These are phyloP conservation scores for Cryptosula pallasiana DNA, from an alignment of 2,888 invertebrate genomes.

Conservation along the genomic window DNA sequence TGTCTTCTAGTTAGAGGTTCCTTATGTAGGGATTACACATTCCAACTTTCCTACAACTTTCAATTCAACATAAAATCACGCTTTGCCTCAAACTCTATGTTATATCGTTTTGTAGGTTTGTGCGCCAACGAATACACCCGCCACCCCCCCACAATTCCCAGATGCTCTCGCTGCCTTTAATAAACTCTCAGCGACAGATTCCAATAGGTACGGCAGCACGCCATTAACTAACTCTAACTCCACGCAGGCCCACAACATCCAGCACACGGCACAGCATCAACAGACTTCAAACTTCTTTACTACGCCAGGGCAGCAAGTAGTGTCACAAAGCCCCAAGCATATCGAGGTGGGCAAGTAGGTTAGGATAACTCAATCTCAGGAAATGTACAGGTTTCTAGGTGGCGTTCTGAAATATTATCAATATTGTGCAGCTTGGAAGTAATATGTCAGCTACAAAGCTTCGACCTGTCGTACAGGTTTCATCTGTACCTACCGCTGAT, in stretches of 20 bases:
- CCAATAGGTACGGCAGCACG: conserved; percentile 34
- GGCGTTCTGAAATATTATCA: neutral
- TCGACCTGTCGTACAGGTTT: no score
- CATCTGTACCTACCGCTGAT: no score
- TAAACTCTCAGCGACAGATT: conserved; percentile 70
- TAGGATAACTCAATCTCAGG: neutral
- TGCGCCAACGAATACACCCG: conserved; percentile 89
- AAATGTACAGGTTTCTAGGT: neutral
- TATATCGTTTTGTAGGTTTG: conserved; percentile 66
- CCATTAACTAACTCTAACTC: conserved; percentile 30
- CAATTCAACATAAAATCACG: no score
- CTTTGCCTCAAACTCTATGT: no score
- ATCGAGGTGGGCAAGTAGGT: conserved; percentile 23
- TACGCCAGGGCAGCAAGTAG: neutral
- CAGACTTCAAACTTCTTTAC: conserved; percentile 10
- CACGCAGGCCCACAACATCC: conserved; percentile 23
- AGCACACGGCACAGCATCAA: neutral
- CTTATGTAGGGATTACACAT: no score
- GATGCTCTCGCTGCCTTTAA: conserved; percentile 83
- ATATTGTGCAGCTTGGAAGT: neutral
- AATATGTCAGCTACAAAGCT: no score
- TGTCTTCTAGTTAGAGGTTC: no score
- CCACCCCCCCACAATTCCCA: conserved; percentile 89
- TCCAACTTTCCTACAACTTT: no score
- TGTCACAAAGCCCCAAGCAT: conserved; percentile 10